Evolutionary conservation across 2,113 vertebrate species (phyloP).

Genomic region (Pungitius pungitius): DNA sequence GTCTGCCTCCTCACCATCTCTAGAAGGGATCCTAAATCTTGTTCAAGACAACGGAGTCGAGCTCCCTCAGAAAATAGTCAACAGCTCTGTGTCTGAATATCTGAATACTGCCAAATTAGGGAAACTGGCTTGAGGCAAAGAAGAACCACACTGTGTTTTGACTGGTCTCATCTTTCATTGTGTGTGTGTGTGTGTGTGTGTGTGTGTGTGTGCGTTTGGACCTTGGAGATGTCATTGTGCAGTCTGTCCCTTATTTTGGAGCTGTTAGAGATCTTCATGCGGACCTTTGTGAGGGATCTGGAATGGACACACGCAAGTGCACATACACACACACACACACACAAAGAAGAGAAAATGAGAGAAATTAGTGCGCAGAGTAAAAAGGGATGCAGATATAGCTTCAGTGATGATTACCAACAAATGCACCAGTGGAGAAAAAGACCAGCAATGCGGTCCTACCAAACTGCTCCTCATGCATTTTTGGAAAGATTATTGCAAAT

Average conservation of each 20-base stretch:
- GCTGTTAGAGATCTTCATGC: slow-evolving; percentile 82
- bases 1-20: slow-evolving; percentile 4
- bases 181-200: background rate
- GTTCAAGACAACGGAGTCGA: slow-evolving; percentile 1
- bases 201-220: slow-evolving; percentile 22
- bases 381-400: background rate
- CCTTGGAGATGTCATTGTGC: slow-evolving; percentile 79
- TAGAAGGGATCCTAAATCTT: background rate
- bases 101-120: background rate
- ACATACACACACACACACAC: too few relatives aligned
- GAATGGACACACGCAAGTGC: slow-evolving; percentile 21
- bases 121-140: background rate
- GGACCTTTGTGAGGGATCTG: slow-evolving; percentile 78
- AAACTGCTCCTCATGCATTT: background rate
- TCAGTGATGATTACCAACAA: background rate
- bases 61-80: background rate
- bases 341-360: background rate
- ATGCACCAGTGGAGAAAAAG: background rate
- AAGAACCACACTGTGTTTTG: background rate
- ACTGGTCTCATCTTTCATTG: too few relatives aligned
- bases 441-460: background rate
- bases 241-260: slow-evolving; percentile 80
- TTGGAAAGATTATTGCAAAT: too few relatives aligned
- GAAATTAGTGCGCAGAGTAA: background rate
- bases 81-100: background rate